Percentiles rank a stretch among this genome's conserved stretches.
These are phyloP conservation scores for Lepus oiostolus DNA, from an alignment of 2,797 vertebrate species.

Conservation along the genomic window DNA sequence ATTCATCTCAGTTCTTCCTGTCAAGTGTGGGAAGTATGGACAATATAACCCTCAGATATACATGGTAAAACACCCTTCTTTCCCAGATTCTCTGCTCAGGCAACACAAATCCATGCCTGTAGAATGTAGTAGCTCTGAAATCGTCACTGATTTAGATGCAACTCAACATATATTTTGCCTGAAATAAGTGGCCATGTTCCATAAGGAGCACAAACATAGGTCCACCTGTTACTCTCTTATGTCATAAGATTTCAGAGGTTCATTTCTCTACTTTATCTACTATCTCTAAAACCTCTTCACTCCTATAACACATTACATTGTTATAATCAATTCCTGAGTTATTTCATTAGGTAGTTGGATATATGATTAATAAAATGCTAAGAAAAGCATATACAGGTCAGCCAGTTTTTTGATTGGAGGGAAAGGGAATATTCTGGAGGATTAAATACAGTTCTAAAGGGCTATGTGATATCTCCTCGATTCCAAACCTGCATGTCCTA, in stretches of 20 bases:
- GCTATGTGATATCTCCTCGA: not conserved
- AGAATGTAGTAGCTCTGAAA: conserved; percentile 39
- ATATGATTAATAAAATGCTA: conserved; percentile 11
- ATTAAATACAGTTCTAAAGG: not conserved
- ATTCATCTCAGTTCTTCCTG: conserved; percentile 41
- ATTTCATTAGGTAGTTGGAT: not conserved
- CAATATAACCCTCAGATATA: not conserved
- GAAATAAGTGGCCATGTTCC: not conserved
- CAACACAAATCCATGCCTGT: not conserved
- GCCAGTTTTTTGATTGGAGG: not conserved
- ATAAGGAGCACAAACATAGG: not conserved
- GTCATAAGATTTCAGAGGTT: not conserved
- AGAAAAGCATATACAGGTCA: not conserved
- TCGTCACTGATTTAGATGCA: not conserved
- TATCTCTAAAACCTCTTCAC: not conserved
- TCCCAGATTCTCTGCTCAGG: not conserved
- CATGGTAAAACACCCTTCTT: not conserved
- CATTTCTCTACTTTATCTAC: not conserved
- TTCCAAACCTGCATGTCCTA: not conserved
- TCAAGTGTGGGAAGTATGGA: conserved; percentile 41
- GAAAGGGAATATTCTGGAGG: not conserved
- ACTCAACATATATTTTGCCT: not conserved
- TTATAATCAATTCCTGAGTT: not conserved
- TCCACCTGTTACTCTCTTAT: not conserved
- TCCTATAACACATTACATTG: not conserved